Conservation (phyloP, 2,888 invertebrate species). For the Colletes collaris region DNA sequence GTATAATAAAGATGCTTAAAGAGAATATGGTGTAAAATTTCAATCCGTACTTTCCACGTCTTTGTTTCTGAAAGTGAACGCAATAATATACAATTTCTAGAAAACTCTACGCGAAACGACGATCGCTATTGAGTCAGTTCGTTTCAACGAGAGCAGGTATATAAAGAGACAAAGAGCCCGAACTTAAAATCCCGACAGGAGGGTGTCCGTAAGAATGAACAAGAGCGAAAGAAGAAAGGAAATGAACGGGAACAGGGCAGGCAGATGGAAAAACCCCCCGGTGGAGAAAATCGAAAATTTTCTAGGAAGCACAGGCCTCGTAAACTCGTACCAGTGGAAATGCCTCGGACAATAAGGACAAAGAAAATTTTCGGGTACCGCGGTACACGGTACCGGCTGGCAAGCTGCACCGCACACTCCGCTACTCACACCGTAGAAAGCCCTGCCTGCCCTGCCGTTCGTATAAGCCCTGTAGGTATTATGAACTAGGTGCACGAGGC, state of each 20-base stretch:
- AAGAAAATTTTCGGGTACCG: constrained; percentile 76
- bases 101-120: constrained; percentile 12
- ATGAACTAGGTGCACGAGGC: constrained; percentile 52
- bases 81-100: constrained; percentile 4
- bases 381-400: constrained; percentile 69
- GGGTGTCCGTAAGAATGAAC: constrained; percentile 30
- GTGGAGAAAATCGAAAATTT: constrained; percentile 67
- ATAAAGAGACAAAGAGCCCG: constrained; percentile 58
- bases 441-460: constrained; percentile 36
- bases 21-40: neutral
- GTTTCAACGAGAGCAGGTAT: constrained; percentile 61
- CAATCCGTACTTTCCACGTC: neutral
- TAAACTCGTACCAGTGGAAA: constrained; percentile 64
- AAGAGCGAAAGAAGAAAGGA: constrained; percentile 25
- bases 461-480: constrained; percentile 50
- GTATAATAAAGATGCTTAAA: neutral
- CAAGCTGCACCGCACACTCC: constrained; percentile 61
- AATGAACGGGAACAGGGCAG: constrained; percentile 21
- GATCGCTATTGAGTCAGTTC: constrained; percentile 41
- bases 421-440: constrained; percentile 52
- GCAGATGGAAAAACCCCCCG: constrained; percentile 44
- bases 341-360: constrained; percentile 76
- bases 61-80: neutral
- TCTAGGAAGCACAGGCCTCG: constrained; percentile 62
- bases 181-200: constrained; percentile 47